Evolutionary conservation across 2,113 vertebrate genomes (phyloP), one percentile per base, ranked within the genome.

Genomic region (Sprattus sprattus): DNA sequence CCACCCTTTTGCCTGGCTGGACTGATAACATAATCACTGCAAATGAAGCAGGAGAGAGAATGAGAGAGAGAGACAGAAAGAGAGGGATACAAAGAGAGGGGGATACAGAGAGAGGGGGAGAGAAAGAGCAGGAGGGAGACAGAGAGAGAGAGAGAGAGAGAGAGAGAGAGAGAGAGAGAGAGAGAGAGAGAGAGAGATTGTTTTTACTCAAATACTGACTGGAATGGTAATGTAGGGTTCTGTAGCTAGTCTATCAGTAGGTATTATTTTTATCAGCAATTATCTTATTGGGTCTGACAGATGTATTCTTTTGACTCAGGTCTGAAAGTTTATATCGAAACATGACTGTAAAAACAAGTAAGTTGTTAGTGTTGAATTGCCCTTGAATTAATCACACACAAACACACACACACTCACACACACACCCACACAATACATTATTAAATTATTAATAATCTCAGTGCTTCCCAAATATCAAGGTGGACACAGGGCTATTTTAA

Each of bases 1-100:
- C 97, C 98, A 97, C 98, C 98, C 97, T 98, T 98, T 99, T 98
- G 97, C 97, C 97, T 99, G 98, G 97, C 96, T 97, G 95, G 95
- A 95, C 97, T 96, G 98, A 99, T 99, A 98, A 98, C 97, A 98
- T 97, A 99, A 99, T 99, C 97, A 98, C 96, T 97, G 97, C 97
- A 98, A 98, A 99, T 97, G 97, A 98, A 95, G 96, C 95, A 95
- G 89, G 92, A 94, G 95, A 95, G 93, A 91, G 92, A 91, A 89
- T 89, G 86, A 88, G 87, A 82, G 80, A 89, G 64, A 81, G 81
- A 64, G 45, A 83, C 84, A 75, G 39, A 52, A 81, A 82, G 75
- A 82, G 83, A 71, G 81, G 45, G 46, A 75, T 15, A 83, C 57
- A 28, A 82, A 87, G n/a, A 54, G 4, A 82, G 20, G 47, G 8